Conservation (phyloP, 2,113 vertebrate genomes). For the Hystrix brachyura region DNA sequence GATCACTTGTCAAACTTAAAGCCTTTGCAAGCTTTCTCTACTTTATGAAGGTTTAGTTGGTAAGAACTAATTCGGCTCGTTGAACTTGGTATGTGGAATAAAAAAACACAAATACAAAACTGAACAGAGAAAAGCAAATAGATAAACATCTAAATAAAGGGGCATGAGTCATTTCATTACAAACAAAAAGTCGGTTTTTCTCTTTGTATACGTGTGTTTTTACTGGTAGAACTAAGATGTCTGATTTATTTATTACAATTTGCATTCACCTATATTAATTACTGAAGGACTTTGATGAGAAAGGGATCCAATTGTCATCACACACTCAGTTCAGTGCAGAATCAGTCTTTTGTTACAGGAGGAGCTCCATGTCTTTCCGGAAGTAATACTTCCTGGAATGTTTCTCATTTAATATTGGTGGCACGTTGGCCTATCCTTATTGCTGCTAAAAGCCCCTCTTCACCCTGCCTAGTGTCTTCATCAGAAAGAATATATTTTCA, state of each 20-base stretch:
- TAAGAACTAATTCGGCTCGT: background rate
- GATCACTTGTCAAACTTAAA: background rate
- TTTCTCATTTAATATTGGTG: constrained; percentile 13
- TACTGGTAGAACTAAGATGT: background rate
- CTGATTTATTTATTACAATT: background rate
- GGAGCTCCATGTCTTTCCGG: constrained; percentile 8
- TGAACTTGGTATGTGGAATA: background rate
- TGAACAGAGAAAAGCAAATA: background rate
- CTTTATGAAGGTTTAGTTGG: background rate
- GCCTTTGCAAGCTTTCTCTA: background rate
- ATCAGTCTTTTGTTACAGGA: constrained; percentile 58
- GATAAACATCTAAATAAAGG: background rate
- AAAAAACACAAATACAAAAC: background rate
- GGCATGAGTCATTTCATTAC: background rate
- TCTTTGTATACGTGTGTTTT: background rate
- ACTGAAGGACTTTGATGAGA: background rate
- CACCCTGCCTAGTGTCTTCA: background rate
- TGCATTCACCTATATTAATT: background rate
- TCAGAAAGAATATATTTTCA: constrained; percentile 42
- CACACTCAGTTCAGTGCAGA: constrained; percentile 10
- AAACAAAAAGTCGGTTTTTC: background rate
- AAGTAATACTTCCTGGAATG: constrained; percentile 56
- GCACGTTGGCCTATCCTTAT: background rate
- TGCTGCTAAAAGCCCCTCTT: background rate
- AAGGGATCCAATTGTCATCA: background rate